A percentile compares a stretch with the other conserved stretches of the same genome.
phyloP scores from a whole-genome alignment of 2,888 invertebrate species.

The Esperia sulphurella region DNA sequence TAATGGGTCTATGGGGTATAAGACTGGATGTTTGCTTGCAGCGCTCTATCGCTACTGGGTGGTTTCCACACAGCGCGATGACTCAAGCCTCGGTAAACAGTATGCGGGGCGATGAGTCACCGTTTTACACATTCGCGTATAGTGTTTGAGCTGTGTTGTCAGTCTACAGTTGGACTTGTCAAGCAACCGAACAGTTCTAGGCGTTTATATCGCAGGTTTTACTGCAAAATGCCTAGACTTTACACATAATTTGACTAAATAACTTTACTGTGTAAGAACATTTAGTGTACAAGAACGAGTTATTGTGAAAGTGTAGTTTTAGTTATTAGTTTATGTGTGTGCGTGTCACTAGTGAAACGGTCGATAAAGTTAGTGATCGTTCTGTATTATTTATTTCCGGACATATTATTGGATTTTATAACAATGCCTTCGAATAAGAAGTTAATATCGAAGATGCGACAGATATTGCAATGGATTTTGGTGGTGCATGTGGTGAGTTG shows the following conservation, averaged over 20 bases:
- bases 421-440: slow-evolving; percentile 74
- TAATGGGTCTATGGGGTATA: slow-evolving; percentile 25
- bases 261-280: slow-evolving; percentile 44
- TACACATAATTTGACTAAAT: slow-evolving; percentile 44
- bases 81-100: slow-evolving; percentile 79
- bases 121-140: slow-evolving; percentile 80
- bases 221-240: slow-evolving; percentile 64
- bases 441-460: slow-evolving; percentile 65
- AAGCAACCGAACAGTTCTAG: slow-evolving; percentile 64
- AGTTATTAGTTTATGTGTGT: slow-evolving; percentile 59
- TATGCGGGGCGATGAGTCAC: slow-evolving; percentile 80
- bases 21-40: slow-evolving; percentile 29
- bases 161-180: slow-evolving; percentile 75
- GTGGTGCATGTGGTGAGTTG: slow-evolving; percentile 72
- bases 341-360: slow-evolving; percentile 74
- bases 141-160: slow-evolving; percentile 78
- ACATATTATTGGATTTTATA: slow-evolving; percentile 41
- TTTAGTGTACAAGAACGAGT: slow-evolving; percentile 54
- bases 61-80: slow-evolving; percentile 58
- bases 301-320: slow-evolving; percentile 70
- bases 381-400: slow-evolving; percentile 65
- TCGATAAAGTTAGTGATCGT: slow-evolving; percentile 70
- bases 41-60: slow-evolving; percentile 61
- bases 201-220: slow-evolving; percentile 68
- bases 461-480: slow-evolving; percentile 69